These are phyloP conservation scores for Paracentrotus lividus DNA, from an alignment of 53 echinoderm and acorn worm genomes.

Conservation along the genomic window DNA sequence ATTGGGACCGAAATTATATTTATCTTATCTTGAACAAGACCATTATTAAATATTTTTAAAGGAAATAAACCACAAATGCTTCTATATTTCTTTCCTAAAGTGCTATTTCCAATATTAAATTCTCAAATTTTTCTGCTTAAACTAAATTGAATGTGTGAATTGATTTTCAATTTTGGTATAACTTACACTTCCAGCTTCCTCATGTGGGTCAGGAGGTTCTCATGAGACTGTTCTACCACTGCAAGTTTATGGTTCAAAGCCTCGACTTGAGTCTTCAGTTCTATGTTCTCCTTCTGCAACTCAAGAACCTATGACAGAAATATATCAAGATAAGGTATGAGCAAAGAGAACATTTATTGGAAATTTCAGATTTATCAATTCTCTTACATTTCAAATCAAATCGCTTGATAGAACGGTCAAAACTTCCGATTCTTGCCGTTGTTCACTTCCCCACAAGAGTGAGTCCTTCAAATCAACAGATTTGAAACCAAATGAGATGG, in stretches of 20 bases:
- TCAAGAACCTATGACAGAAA: slow-evolving; percentile 58
- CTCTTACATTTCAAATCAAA: background rate
- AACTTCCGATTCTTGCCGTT: background rate
- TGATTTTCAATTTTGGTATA: background rate
- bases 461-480: too few relatives aligned
- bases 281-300: slow-evolving; percentile 72
- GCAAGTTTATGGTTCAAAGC: slow-evolving; percentile 79
- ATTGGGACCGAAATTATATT: too few relatives aligned
- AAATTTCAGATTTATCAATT: background rate
- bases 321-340: background rate
- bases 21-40: too few relatives aligned
- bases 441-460: background rate
- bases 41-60: too few relatives aligned
- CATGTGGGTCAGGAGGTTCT: slow-evolving; percentile 74
- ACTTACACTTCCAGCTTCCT: slow-evolving; percentile 79
- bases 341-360: background rate
- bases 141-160: background rate
- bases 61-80: too few relatives aligned
- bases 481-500: too few relatives aligned
- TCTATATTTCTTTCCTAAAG: too few relatives aligned
- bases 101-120: too few relatives aligned
- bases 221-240: slow-evolving; percentile 77
- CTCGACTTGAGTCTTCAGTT: slow-evolving; percentile 75
- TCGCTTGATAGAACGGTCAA: background rate
- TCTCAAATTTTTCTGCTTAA: background rate